Percentiles rank a stretch among this genome's conserved stretches.
These are phyloP conservation scores for Physeter macrocephalus DNA, from an alignment of 2,113 vertebrate species.

Conservation along the genomic window DNA sequence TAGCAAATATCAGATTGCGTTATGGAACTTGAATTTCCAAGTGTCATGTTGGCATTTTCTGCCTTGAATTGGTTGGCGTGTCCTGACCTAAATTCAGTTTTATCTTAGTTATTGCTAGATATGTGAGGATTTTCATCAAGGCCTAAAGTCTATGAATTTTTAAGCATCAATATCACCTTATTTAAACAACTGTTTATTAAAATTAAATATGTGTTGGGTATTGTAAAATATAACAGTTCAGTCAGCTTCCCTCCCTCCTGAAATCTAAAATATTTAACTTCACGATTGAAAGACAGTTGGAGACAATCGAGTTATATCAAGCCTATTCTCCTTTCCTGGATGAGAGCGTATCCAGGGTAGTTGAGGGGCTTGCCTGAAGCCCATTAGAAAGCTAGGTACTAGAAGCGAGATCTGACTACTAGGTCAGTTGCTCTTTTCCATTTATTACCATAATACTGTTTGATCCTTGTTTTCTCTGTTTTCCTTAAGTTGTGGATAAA, in stretches of 20 bases:
- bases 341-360: neutral
- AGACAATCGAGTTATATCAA: neutral
- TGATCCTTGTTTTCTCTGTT: neutral
- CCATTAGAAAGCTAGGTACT: neutral
- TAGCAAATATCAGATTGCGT: neutral
- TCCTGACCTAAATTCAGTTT: neutral
- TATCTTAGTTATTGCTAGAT: neutral
- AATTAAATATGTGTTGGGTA: neutral
- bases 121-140: neutral
- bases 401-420: neutral
- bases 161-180: neutral
- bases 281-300: neutral
- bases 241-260: neutral
- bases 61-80: neutral
- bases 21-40: neutral
- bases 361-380: neutral
- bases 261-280: neutral
- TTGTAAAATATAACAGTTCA: neutral
- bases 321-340: neutral
- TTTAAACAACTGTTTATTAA: neutral
- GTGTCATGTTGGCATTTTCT: neutral
- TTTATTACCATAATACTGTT: neutral
- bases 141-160: neutral
- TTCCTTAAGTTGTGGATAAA: neutral
- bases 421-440: neutral